Evolutionary conservation across 2,888 invertebrate genomes (phyloP).

Genomic region (Orchesella flavescens): DNA sequence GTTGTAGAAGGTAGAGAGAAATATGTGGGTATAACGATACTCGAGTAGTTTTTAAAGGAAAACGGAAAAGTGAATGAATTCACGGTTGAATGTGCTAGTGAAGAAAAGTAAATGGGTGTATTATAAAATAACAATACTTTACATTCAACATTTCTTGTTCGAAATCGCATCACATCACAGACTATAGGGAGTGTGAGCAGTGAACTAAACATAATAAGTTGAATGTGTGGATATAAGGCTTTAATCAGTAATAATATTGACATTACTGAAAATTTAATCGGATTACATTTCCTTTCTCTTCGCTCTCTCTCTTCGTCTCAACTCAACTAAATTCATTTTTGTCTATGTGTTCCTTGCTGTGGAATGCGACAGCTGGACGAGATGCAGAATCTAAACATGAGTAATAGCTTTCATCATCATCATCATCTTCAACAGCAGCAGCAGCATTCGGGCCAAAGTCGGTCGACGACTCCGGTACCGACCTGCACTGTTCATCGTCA

Average conservation of each 20-base stretch:
- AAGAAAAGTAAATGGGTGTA: conserved; percentile 5
- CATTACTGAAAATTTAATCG: conserved; percentile 59
- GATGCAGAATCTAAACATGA: conserved; percentile 57
- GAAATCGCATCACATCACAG: background rate
- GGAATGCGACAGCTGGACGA: conserved; percentile 16
- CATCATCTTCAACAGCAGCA: conserved; percentile 30
- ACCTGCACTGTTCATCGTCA: conserved; percentile 42
- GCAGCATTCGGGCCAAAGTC: conserved; percentile 27
- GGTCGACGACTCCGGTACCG: conserved; percentile 61
- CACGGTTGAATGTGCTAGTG: background rate
- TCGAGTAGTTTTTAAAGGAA: background rate
- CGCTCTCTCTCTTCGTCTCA: no score
- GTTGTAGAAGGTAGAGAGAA: background rate
- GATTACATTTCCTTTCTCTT: conserved; percentile 43
- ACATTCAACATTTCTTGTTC: background rate
- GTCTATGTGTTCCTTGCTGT: background rate
- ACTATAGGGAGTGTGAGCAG: conserved; percentile 5
- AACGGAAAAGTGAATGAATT: background rate
- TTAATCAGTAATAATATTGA: conserved; percentile 60
- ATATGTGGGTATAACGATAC: background rate
- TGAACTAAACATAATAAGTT: conserved; percentile 32
- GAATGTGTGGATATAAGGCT: background rate
- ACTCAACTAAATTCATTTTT: background rate
- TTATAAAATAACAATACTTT: background rate
- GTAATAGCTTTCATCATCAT: conserved; percentile 50